These are phyloP conservation scores for Anoplolepis gracilipes DNA, from an alignment of 1,140 invertebrate species.

Conservation along the genomic window DNA sequence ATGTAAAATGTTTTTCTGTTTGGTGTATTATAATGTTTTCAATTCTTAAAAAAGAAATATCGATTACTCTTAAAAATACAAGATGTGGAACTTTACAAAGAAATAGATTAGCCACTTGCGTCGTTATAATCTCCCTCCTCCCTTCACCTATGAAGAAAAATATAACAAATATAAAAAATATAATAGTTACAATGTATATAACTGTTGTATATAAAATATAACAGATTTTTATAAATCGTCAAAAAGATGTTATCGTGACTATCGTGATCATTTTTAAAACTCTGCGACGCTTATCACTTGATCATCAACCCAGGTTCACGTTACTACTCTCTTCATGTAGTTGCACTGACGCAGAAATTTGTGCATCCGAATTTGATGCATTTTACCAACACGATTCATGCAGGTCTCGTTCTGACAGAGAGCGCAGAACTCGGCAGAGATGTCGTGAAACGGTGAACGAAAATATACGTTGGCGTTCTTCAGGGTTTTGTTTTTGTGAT, in stretches of 20 bases:
- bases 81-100: constrained; percentile 9
- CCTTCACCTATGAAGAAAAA: constrained; percentile 15
- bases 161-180: constrained; percentile 25
- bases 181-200: neutral
- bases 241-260: neutral
- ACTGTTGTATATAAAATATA: neutral
- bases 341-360: constrained; percentile 80
- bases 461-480: constrained; percentile 86
- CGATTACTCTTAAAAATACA: neutral
- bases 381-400: constrained; percentile 83
- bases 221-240: constrained; percentile 6
- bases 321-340: constrained; percentile 82
- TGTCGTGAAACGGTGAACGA: constrained; percentile 86
- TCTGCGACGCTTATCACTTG: neutral
- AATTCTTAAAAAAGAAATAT: neutral
- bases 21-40: neutral
- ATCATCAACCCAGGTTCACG: constrained; percentile 61
- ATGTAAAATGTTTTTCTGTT: neutral
- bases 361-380: constrained; percentile 83
- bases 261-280: neutral
- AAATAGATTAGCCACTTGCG: neutral
- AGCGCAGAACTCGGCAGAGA: constrained; percentile 87
- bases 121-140: neutral
- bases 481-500: constrained; percentile 86
- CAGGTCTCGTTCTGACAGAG: constrained; percentile 85